Evolutionary conservation across 1,140 invertebrate species (phyloP).

Genomic region (Goniozus legneri): DNA sequence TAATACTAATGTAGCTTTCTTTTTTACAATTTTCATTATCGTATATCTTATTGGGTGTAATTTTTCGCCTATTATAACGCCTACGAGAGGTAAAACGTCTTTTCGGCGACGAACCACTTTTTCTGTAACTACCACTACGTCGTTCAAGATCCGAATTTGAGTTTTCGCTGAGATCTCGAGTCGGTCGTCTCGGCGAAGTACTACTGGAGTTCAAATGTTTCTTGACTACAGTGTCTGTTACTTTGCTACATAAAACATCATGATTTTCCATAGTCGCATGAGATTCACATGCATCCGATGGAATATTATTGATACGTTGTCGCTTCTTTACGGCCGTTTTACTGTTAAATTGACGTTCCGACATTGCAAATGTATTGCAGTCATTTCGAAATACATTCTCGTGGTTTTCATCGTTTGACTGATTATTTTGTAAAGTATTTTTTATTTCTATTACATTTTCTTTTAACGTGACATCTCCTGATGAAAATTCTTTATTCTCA

Average conservation of each 20-base stretch:
- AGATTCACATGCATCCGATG: slow-evolving; percentile 24
- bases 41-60: slow-evolving; percentile 26
- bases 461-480: too few relatives aligned
- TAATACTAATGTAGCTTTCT: slow-evolving; percentile 32
- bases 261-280: slow-evolving; percentile 35
- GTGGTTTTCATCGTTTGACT: slow-evolving; percentile 26
- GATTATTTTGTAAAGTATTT: too few relatives aligned
- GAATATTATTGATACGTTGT: slow-evolving; percentile 15
- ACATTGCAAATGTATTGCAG: slow-evolving; percentile 13
- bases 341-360: slow-evolving; percentile 12
- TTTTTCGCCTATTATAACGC: slow-evolving; percentile 22
- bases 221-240: slow-evolving; percentile 16
- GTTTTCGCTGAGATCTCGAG: slow-evolving; percentile 11
- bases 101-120: slow-evolving; percentile 16
- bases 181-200: slow-evolving; percentile 15
- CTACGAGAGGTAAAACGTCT: slow-evolving; percentile 28
- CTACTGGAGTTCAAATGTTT: slow-evolving; percentile 31
- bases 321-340: slow-evolving; percentile 21
- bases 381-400: slow-evolving; percentile 30
- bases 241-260: slow-evolving; percentile 27
- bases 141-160: slow-evolving; percentile 11
- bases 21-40: slow-evolving; percentile 44
- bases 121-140: slow-evolving; percentile 16
- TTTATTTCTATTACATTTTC: too few relatives aligned
- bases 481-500: too few relatives aligned